Conservation (phyloP, 2,888 invertebrate species). For the Caradrina clavipalpis region DNA sequence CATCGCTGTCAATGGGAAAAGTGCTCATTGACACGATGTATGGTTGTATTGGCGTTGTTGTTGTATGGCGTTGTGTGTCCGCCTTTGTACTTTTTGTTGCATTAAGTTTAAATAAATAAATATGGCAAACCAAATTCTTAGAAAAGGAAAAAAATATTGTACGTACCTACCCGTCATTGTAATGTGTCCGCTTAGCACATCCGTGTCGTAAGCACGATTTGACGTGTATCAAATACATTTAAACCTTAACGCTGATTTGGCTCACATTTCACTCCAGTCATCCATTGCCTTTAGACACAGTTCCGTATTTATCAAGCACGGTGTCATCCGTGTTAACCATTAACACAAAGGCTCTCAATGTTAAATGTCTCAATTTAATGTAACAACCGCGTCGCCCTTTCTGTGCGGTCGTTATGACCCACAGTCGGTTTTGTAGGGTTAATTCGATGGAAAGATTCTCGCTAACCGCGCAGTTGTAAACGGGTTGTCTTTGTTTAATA, state of each 20-base stretch:
- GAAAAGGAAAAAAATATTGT: no score
- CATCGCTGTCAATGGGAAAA: no score
- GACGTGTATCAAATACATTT: constrained; percentile 23
- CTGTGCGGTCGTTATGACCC: constrained; percentile 76
- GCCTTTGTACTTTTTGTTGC: no score
- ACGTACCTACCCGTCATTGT: not conserved
- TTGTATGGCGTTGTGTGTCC: no score
- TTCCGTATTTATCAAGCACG: constrained; percentile 69
- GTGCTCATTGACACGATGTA: no score
- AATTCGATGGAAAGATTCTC: constrained; percentile 85
- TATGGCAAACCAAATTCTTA: no score
- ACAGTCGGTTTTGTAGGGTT: constrained; percentile 82
- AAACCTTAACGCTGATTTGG: constrained; percentile 25
- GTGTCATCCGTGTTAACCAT: constrained; percentile 74
- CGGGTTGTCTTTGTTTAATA: constrained; percentile 71
- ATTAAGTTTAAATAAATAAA: no score
- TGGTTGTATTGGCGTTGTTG: no score
- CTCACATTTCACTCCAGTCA: constrained; percentile 45
- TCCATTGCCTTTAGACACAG: constrained; percentile 62
- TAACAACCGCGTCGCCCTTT: constrained; percentile 79
- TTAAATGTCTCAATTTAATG: constrained; percentile 85
- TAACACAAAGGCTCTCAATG: constrained; percentile 79
- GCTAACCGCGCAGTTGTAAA: constrained; percentile 75
- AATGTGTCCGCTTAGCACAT: not conserved
- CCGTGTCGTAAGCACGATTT: not conserved